Evolutionary conservation across 2,113 vertebrate species (phyloP).

Genomic region (Spilogale gracilis): DNA sequence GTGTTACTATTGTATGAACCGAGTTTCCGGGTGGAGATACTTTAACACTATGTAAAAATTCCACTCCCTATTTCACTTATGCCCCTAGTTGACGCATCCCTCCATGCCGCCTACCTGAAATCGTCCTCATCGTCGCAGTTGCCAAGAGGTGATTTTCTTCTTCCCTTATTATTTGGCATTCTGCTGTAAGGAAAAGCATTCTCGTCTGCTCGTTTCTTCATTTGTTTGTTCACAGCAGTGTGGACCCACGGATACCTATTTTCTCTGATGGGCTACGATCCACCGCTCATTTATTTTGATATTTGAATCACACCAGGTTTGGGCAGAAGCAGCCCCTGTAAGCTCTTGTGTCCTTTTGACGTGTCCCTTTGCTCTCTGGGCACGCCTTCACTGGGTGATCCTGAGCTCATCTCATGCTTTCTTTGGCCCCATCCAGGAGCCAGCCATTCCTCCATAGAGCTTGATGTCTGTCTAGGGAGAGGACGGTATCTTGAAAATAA

Average conservation of each 20-base stretch:
- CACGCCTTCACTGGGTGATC: background rate
- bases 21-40: background rate
- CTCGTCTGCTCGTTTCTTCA: background rate
- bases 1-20: background rate
- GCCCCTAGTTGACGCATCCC: background rate
- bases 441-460: background rate
- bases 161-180: background rate
- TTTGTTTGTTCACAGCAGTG: background rate
- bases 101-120: background rate
- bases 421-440: background rate
- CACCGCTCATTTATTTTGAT: background rate
- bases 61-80: background rate
- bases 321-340: background rate
- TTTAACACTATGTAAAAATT: background rate
- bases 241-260: background rate
- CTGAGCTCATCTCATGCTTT: background rate
- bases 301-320: background rate
- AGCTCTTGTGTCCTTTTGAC: background rate
- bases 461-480: background rate
- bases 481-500: background rate
- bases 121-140: background rate
- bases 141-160: background rate
- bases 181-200: background rate
- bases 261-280: background rate
- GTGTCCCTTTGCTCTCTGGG: no score